Evolutionary conservation across 1,140 invertebrate genomes (phyloP).

Genomic region (Drosophila willistoni): DNA sequence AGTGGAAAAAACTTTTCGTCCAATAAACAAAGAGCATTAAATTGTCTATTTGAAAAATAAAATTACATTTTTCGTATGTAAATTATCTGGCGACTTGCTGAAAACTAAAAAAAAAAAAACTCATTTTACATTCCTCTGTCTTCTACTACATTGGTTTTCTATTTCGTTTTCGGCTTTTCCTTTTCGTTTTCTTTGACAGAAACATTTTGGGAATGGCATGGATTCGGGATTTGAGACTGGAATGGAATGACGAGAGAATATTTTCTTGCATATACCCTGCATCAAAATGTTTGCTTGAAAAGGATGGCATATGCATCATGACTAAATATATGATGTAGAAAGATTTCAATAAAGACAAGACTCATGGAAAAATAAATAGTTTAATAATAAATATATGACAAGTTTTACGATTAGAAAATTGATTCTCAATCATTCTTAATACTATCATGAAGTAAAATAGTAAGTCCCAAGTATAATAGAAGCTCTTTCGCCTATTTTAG

Average conservation of each 20-base stretch:
- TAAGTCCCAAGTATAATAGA: too few relatives aligned
- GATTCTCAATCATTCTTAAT: too few relatives aligned
- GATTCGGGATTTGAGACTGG: neutral
- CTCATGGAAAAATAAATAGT: too few relatives aligned
- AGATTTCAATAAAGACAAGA: too few relatives aligned
- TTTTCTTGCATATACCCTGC: conserved; percentile 36
- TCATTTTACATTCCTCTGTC: conserved; percentile 20
- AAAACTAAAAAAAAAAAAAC: conserved; percentile 29
- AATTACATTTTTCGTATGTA: conserved; percentile 18
- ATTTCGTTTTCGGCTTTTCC: conserved; percentile 42
- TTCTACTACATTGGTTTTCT: conserved; percentile 51
- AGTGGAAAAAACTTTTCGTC: neutral
- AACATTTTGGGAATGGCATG: conserved; percentile 57
- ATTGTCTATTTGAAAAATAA: conserved; percentile 2
- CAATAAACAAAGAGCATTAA: conserved; percentile 11
- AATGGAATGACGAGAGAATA: conserved; percentile 37
- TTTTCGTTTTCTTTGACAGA: conserved; percentile 39
- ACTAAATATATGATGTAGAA: neutral
- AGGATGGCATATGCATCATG: neutral
- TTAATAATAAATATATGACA: too few relatives aligned
- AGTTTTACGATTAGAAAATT: too few relatives aligned
- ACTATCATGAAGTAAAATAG: too few relatives aligned
- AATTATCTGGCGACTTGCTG: neutral
- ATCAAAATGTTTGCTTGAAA: neutral
- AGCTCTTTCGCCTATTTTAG: too few relatives aligned